Evolutionary conservation across 1,140 invertebrate genomes (phyloP).

Genomic region (Cydia pomonella): DNA sequence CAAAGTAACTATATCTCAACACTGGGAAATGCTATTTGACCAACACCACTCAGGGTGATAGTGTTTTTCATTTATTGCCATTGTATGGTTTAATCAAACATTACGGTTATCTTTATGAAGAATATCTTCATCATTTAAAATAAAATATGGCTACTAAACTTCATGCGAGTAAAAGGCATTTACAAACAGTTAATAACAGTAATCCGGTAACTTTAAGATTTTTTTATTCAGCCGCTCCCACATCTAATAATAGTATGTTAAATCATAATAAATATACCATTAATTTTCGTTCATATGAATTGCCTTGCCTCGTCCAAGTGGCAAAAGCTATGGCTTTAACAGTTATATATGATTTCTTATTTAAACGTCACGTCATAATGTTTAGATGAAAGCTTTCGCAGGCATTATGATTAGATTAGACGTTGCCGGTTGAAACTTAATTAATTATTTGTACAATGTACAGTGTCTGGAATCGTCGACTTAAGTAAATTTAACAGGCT

Average conservation of each 20-base stretch:
- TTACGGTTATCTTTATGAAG: neutral
- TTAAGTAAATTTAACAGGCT: neutral
- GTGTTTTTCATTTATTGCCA: neutral
- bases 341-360: conserved; percentile 20
- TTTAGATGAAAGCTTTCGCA: conserved; percentile 5
- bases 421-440: neutral
- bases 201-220: conserved; percentile 21
- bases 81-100: neutral
- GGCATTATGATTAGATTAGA: neutral
- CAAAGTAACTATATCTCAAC: too few relatives aligned
- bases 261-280: conserved; percentile 30
- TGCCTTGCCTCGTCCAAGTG: conserved; percentile 20
- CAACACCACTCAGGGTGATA: too few relatives aligned
- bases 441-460: conserved; percentile 4
- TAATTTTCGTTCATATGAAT: conserved; percentile 28
- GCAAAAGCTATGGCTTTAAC: conserved; percentile 19
- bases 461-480: neutral
- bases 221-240: neutral
- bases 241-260: conserved; percentile 19
- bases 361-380: neutral
- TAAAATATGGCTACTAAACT: conserved; percentile 11
- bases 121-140: neutral
- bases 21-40: too few relatives aligned
- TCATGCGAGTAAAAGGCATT: conserved; percentile 13
- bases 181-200: conserved; percentile 29